A percentile compares a stretch with the other conserved stretches of the same genome.
Conservation (phyloP, 23 tunicate species). For the Halocynthia aurantium region DNA sequence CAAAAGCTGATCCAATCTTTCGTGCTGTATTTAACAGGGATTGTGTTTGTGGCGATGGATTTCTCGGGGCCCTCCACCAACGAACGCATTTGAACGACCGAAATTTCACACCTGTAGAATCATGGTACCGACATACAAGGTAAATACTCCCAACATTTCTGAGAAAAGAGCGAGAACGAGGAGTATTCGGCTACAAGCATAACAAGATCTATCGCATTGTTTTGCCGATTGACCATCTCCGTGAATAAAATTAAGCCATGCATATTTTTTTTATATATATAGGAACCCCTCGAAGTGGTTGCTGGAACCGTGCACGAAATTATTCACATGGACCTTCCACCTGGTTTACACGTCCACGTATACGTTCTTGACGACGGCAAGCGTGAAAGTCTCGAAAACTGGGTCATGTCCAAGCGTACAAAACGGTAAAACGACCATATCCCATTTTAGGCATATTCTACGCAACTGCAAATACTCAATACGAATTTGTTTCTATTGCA, state of each 20-base stretch:
- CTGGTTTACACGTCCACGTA: slow-evolving; percentile 86
- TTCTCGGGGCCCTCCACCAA: slow-evolving; percentile 67
- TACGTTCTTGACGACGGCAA: slow-evolving; percentile 94
- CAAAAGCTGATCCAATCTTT: neutral
- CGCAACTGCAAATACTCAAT: neutral
- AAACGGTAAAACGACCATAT: slow-evolving; percentile 47
- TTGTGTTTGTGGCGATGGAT: slow-evolving; percentile 92
- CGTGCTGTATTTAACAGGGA: slow-evolving; percentile 42
- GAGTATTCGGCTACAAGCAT: too few species aligned
- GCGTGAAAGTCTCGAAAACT: slow-evolving; percentile 80
- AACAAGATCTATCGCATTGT: too few species aligned
- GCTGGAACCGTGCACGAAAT: slow-evolving; percentile 97
- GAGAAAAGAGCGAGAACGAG: neutral
- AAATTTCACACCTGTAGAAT: slow-evolving; percentile 94
- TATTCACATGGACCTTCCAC: slow-evolving; percentile 96
- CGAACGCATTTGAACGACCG: slow-evolving; percentile 62
- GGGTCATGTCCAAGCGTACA: slow-evolving; percentile 83
- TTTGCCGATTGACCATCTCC: too few species aligned
- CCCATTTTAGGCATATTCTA: neutral
- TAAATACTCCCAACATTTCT: neutral
- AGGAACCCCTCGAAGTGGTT: slow-evolving; percentile 97
- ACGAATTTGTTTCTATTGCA: neutral
- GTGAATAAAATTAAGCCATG: neutral
- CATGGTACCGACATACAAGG: slow-evolving; percentile 99
- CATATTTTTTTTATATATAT: slow-evolving; percentile 1